Base-by-base conservation (phyloP, 2,113 vertebrate genomes). In the Pampusana beccarii region DNA sequence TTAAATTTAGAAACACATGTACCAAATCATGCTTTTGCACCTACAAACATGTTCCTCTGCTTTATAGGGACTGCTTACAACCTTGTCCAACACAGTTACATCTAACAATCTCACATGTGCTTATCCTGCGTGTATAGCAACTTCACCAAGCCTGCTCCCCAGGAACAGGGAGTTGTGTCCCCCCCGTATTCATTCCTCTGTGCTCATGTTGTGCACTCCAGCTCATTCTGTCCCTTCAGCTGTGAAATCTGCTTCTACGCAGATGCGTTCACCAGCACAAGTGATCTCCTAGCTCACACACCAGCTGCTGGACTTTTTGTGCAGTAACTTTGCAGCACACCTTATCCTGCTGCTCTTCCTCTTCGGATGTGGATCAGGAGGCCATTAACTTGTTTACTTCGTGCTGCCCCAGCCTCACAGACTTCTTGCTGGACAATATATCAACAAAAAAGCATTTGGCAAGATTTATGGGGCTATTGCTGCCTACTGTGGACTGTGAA, bases 391-490 rank as follows among this genome's bases (percentile, higher is more conserved):
- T 96, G 62, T 94, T 96, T 96, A 83, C 61, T 70, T 61, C 71
- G 16, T 50, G 82, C 16, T 57, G 92, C 69, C 69, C 16, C 88
- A 95, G 93, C 73, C 83, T 93, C 75, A 64, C 40, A 90, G 92
- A 75, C 93, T 90, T 92, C 91, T 93, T 65, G 72, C 91, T 62
- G 94, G 91, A 95, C 95, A 89, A 93, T 98, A 96, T 85, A 97
- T 97, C 97, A 97, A 90, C 33, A 84, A 53, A 88, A 96, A 97
- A 46, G 18, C 95, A 93, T 97, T 96, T 94, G 86, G 92, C 86
- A 94, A 93, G 97, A 98, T 98, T 98, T 98, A 98, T 96, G 12
- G 50, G 84, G 82, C 89, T 90, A 88, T 96, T 98, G 95, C 93
- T 97, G 96, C 90, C 79, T 91, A 92, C 95, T 94, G 87, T 80